Percentiles rank a stretch among this genome's conserved stretches.
phyloP scores from a whole-genome alignment of 2,797 vertebrate genomes.

The Hipposideros larvatus region DNA sequence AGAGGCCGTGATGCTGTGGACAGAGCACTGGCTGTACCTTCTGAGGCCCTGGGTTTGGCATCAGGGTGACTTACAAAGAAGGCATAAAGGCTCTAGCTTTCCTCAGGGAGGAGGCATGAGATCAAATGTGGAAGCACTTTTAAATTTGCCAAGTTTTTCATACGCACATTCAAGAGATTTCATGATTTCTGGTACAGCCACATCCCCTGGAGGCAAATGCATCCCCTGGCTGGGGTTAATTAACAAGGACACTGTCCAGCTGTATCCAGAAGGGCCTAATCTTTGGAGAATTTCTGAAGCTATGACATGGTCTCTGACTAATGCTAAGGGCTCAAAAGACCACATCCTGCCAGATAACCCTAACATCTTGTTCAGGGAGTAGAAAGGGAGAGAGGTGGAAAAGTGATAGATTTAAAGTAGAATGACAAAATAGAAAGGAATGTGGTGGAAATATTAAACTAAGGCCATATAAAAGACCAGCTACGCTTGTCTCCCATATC shows the following conservation, averaged over 20 bases:
- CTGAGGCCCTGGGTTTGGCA: background rate
- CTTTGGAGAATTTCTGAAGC: conserved; percentile 28
- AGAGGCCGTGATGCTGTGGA: rapidly evolving
- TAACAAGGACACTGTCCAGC: background rate
- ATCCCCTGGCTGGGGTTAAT: background rate
- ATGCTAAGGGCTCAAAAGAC: background rate
- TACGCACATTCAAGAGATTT: conserved; percentile 22
- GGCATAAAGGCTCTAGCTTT: background rate
- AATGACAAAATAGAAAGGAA: conserved; percentile 69
- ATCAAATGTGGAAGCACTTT: background rate
- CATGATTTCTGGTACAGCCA: background rate
- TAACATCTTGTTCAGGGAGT: background rate
- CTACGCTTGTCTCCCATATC: background rate
- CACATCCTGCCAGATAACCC: conserved; percentile 68
- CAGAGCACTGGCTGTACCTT: background rate
- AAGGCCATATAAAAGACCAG: background rate
- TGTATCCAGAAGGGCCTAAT: conserved; percentile 46
- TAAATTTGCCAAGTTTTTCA: background rate
- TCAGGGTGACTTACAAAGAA: background rate
- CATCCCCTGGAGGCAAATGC: background rate
- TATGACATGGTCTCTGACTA: conserved; percentile 56
- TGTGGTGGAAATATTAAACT: conserved; percentile 59
- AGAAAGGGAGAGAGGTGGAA: conserved; percentile 42
- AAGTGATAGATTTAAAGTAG: background rate
- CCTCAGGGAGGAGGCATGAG: background rate